Evolutionary conservation across 2,113 vertebrate species (phyloP).

Genomic region (Parus major): DNA sequence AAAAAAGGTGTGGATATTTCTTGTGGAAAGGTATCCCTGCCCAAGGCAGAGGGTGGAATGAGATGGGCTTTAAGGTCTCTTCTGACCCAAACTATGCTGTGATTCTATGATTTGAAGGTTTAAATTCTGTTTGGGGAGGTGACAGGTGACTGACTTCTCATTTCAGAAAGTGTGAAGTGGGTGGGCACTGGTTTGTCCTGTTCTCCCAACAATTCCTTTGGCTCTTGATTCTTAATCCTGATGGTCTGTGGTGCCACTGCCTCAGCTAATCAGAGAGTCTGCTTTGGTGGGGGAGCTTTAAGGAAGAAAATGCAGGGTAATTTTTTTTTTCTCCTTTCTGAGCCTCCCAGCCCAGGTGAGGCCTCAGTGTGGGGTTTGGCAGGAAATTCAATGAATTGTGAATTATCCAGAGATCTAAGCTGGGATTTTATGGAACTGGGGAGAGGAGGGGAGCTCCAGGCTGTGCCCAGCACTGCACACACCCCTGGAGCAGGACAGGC

Average conservation of each 20-base stretch:
- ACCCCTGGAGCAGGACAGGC: accelerated
- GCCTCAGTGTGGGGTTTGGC: not conserved
- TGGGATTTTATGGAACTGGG: not conserved
- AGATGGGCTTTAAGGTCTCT: not conserved
- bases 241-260: accelerated
- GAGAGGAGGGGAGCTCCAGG: not conserved
- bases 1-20: not conserved
- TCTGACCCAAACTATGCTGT: not conserved
- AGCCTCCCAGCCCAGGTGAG: not conserved
- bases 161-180: not conserved
- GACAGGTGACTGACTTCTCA: too few relatives aligned
- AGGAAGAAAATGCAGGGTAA: not conserved
- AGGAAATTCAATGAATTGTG: not conserved
- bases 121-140: not conserved
- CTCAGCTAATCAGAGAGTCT: not conserved
- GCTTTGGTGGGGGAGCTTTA: not conserved
- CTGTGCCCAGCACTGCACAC: accelerated
- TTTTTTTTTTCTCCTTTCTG: not conserved
- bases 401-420: not conserved
- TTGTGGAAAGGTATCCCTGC: not conserved
- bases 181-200: not conserved
- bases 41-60: not conserved
- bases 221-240: not conserved
- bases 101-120: not conserved
- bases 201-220: not conserved